phyloP scores from a whole-genome alignment of 2,888 invertebrate species.

The Eueremaeus valkanovi region DNA sequence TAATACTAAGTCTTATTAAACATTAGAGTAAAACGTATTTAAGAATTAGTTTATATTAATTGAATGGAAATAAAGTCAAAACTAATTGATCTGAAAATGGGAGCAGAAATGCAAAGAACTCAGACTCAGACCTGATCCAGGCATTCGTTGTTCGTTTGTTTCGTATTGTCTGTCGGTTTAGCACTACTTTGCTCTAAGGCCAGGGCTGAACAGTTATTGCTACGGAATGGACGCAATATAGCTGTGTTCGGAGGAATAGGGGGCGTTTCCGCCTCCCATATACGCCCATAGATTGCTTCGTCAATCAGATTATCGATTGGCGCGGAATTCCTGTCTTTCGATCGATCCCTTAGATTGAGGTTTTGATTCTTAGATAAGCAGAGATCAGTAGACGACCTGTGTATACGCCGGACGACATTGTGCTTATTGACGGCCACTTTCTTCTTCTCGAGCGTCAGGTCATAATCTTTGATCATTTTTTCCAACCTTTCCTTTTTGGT shows the following conservation, averaged over 20 bases:
- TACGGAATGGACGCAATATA: slow-evolving; percentile 14
- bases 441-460: slow-evolving; percentile 38
- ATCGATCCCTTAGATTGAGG: neutral
- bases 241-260: slow-evolving; percentile 25
- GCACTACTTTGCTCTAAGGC: neutral
- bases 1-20: neutral
- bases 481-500: slow-evolving; percentile 39
- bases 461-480: slow-evolving; percentile 41
- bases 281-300: slow-evolving; percentile 39
- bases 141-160: neutral
- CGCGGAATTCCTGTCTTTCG: slow-evolving; percentile 10
- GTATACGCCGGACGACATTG: slow-evolving; percentile 12
- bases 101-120: neutral
- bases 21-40: neutral
- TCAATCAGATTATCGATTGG: slow-evolving; percentile 33
- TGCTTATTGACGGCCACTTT: slow-evolving; percentile 26
- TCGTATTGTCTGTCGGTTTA: neutral
- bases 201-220: neutral
- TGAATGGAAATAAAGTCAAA: neutral
- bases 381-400: slow-evolving; percentile 16
- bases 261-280: slow-evolving; percentile 41
- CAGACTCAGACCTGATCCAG: neutral
- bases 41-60: neutral
- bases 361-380: slow-evolving; percentile 23
- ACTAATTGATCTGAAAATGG: neutral